These are phyloP conservation scores for Heptranchias perlo DNA, from an alignment of 2,113 vertebrate genomes.

Conservation along the genomic window DNA sequence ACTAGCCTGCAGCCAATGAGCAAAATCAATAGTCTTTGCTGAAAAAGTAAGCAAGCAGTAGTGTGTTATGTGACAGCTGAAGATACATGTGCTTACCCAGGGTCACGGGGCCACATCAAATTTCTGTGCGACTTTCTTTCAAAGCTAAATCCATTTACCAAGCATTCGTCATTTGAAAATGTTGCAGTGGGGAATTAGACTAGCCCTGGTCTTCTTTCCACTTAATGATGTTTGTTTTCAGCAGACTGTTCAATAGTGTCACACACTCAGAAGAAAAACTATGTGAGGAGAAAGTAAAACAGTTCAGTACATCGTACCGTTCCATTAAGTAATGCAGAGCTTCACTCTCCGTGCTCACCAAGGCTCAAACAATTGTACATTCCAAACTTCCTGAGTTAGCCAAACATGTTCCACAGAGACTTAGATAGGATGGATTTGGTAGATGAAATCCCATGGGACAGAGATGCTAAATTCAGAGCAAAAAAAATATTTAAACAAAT, in stretches of 20 bases:
- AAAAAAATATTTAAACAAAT: background rate
- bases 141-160: conserved; percentile 72
- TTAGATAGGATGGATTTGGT: background rate
- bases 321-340: conserved; percentile 12
- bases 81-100: conserved; percentile 72
- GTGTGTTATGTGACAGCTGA: conserved; percentile 74
- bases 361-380: background rate
- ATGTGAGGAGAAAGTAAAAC: conserved; percentile 63
- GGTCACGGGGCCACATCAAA: conserved; percentile 73
- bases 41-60: conserved; percentile 72
- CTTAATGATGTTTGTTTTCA: conserved; percentile 76
- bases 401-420: background rate
- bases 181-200: conserved; percentile 62
- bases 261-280: conserved; percentile 52
- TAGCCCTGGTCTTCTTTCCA: conserved; percentile 60
- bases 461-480: background rate
- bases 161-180: conserved; percentile 69
- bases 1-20: conserved; percentile 80
- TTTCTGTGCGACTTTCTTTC: conserved; percentile 73
- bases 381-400: background rate
- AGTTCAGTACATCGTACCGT: background rate
- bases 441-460: background rate
- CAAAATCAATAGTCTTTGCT: conserved; percentile 81
- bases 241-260: conserved; percentile 71
- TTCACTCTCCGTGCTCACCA: background rate